Conservation (phyloP, 2,888 invertebrate species). For the Peribatodes rhomboidaria region DNA sequence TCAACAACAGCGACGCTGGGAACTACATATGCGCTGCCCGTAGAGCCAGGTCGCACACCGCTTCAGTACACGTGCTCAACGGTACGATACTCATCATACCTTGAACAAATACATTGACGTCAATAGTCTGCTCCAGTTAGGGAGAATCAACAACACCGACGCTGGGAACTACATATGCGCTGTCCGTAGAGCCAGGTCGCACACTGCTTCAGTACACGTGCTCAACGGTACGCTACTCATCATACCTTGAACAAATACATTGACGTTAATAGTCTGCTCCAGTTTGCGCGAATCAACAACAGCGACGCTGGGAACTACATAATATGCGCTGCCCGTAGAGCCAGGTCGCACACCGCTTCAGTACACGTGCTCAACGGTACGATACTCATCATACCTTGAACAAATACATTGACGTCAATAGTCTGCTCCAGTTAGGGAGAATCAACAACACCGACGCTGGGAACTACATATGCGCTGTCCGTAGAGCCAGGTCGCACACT, state of each 20-base stretch:
- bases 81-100: constrained; percentile 70
- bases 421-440: constrained; percentile 77
- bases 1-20: constrained; percentile 87
- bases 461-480: constrained; percentile 85
- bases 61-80: constrained; percentile 89
- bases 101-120: constrained; percentile 81
- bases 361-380: constrained; percentile 90
- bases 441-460: constrained; percentile 88
- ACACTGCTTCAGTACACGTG: constrained; percentile 90
- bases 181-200: constrained; percentile 88
- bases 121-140: constrained; percentile 79
- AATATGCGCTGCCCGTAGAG: constrained; percentile 90
- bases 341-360: constrained; percentile 87
- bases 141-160: constrained; percentile 83
- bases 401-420: constrained; percentile 83
- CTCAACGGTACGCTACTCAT: constrained; percentile 85
- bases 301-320: constrained; percentile 90
- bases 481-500: constrained; percentile 88
- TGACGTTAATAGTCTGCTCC: constrained; percentile 54
- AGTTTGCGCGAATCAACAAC: constrained; percentile 79
- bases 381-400: constrained; percentile 50
- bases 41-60: constrained; percentile 88
- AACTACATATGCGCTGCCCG: constrained; percentile 91
- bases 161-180: constrained; percentile 87
- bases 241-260: constrained; percentile 63